phyloP scores from a whole-genome alignment of 1,140 invertebrate genomes.

The Solenopsis fugax region DNA sequence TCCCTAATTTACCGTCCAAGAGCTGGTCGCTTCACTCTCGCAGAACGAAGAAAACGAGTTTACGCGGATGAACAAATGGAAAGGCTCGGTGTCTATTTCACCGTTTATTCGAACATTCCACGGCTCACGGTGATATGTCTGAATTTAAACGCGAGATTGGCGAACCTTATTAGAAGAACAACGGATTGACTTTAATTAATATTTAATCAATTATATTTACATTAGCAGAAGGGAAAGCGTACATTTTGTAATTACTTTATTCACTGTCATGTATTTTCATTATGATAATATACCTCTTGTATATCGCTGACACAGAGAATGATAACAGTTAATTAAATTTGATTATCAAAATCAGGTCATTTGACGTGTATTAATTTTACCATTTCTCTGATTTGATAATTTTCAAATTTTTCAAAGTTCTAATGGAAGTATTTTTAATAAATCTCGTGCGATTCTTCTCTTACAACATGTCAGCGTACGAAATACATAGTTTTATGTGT shows the following conservation, averaged over 20 bases:
- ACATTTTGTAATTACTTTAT: background rate
- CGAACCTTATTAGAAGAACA: background rate
- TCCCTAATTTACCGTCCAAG: conserved; percentile 62
- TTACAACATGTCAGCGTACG: background rate
- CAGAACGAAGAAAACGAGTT: conserved; percentile 36
- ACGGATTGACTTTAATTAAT: conserved; percentile 3
- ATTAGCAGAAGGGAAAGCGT: background rate
- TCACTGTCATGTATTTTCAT: background rate
- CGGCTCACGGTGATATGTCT: background rate
- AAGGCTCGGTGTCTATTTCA: conserved; percentile 19
- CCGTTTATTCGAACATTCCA: conserved; percentile 14
- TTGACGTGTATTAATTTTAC: background rate
- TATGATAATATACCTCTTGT: background rate
- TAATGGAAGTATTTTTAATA: conserved; percentile 8
- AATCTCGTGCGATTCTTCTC: background rate
- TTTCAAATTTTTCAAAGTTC: background rate
- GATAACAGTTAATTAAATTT: conserved; percentile 23
- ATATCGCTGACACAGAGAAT: background rate
- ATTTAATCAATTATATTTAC: background rate
- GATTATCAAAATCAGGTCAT: background rate
- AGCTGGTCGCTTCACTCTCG: conserved; percentile 50
- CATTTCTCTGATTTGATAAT: background rate
- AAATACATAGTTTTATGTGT: background rate
- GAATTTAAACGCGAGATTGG: conserved; percentile 4
- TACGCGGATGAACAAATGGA: conserved; percentile 59